phyloP scores from a whole-genome alignment of 2,113 vertebrate species.

The Regulus satrapa region DNA sequence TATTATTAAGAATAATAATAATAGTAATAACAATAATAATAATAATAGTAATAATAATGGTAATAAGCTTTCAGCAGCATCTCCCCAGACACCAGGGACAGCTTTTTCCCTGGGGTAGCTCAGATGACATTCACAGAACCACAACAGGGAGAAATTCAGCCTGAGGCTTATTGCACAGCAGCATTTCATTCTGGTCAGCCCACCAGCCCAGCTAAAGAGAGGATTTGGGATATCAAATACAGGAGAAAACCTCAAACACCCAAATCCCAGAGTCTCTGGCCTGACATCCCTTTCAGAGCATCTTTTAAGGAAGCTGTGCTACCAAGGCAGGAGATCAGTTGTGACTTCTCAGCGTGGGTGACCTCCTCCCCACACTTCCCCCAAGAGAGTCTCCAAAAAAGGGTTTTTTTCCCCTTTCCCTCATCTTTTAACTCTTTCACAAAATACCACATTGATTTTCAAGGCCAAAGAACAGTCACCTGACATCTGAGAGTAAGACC shows the following conservation, averaged over 20 bases:
- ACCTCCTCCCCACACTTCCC: neutral
- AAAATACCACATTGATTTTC: conserved; percentile 22
- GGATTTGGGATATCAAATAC: neutral
- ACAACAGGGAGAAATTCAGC: neutral
- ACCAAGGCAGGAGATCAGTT: rapidly evolving
- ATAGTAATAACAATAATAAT: too few relatives aligned
- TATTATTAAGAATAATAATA: too few relatives aligned
- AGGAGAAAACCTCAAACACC: neutral
- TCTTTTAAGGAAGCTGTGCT: neutral
- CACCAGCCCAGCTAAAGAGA: neutral
- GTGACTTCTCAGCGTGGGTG: neutral
- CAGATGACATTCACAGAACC: neutral
- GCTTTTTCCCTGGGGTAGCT: neutral
- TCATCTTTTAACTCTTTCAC: neutral
- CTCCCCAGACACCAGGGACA: neutral
- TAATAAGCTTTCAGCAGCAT: too few relatives aligned
- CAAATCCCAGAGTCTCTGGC: neutral
- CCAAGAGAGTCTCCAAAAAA: neutral
- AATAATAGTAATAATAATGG: too few relatives aligned
- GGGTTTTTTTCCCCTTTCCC: neutral
- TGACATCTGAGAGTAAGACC: neutral
- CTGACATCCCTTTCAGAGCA: neutral
- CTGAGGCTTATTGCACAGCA: neutral
- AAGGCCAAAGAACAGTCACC: neutral
- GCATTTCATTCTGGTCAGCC: neutral